A percentile compares a stretch with the other conserved stretches of the same genome.
Evolutionary conservation across 2,113 vertebrate genomes (phyloP).

Genomic region (Xiphias gladius): DNA sequence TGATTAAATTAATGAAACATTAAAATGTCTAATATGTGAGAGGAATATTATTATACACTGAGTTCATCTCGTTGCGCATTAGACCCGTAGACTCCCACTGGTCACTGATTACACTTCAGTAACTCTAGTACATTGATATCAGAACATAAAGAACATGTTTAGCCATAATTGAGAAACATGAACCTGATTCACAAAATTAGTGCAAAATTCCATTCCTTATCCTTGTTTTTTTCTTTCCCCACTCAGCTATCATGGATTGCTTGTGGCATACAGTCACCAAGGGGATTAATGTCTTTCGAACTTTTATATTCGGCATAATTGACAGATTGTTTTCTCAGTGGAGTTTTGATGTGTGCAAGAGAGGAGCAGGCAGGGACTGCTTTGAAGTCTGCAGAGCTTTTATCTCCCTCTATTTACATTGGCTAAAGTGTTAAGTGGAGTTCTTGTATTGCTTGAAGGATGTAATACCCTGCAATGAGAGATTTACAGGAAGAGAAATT

Average conservation of each 20-base stretch:
- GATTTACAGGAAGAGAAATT: constrained; percentile 67
- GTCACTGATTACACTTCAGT: background rate
- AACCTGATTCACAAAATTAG: constrained; percentile 5
- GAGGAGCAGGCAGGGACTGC: constrained; percentile 17
- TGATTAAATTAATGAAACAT: background rate
- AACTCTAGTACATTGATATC: background rate
- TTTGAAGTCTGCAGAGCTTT: constrained; percentile 74
- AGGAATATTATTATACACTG: background rate
- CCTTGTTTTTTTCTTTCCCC: background rate
- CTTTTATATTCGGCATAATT: constrained; percentile 58
- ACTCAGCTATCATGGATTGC: constrained; percentile 21
- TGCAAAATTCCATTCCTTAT: constrained; percentile 21
- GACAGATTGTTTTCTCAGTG: constrained; percentile 61
- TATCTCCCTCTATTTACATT: constrained; percentile 73
- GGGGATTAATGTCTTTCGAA: constrained; percentile 65
- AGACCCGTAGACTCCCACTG: background rate
- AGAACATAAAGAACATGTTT: background rate
- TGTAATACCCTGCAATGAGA: constrained; percentile 65
- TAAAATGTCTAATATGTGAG: background rate
- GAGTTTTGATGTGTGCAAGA: constrained; percentile 61
- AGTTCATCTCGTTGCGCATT: background rate
- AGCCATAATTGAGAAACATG: background rate
- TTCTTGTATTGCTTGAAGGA: constrained; percentile 67
- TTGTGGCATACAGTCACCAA: constrained; percentile 51
- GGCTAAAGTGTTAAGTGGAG: constrained; percentile 75